Percentiles rank a stretch among this genome's conserved stretches.
Conservation (phyloP, 2,797 vertebrate genomes). For the Myotis findleyi region DNA sequence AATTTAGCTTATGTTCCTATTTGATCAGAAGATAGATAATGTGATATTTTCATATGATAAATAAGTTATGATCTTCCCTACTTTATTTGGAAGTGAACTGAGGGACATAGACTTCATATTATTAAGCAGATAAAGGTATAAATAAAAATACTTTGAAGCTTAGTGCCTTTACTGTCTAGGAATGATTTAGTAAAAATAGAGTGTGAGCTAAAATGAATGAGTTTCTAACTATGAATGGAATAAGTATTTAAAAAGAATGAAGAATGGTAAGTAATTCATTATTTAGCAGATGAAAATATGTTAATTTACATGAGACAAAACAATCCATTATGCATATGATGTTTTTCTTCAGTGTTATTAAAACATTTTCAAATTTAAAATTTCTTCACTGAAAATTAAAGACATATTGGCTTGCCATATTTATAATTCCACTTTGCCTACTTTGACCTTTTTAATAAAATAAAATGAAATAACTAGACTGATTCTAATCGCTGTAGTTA, state of each 20-base stretch:
- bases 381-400: constrained; percentile 22
- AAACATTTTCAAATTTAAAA: not conserved
- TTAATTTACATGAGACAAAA: not conserved
- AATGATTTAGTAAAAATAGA: not conserved
- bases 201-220: not conserved
- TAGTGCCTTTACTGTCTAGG: not conserved
- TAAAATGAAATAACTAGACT: not conserved
- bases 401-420: not conserved
- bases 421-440: constrained; percentile 31
- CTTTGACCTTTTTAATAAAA: constrained; percentile 55
- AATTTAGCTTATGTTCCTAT: constrained; percentile 53
- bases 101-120: not conserved
- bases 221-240: not conserved
- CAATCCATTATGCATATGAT: not conserved
- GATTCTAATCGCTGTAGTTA: constrained; percentile 59
- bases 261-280: not conserved
- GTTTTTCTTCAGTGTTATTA: not conserved
- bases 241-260: not conserved
- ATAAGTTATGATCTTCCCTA: not conserved
- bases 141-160: not conserved
- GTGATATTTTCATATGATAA: constrained; percentile 15
- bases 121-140: not conserved
- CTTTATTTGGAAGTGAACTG: not conserved
- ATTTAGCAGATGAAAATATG: not conserved
- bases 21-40: constrained; percentile 4